phyloP scores from a whole-genome alignment of 2,888 invertebrate genomes.

The Ochropleura leucogaster region DNA sequence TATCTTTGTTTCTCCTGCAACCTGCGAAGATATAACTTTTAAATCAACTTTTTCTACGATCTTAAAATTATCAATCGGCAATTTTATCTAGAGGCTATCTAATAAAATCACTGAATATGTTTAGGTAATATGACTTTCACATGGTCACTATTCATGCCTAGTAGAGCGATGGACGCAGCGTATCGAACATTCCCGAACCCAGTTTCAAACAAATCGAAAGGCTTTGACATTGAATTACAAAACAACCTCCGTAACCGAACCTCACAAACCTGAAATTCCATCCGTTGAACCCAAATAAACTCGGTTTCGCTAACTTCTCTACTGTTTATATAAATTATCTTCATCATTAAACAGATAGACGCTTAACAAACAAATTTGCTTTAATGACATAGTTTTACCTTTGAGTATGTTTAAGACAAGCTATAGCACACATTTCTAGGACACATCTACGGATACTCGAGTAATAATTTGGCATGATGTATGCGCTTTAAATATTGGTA shows the following conservation, averaged over 20 bases:
- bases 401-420: background rate
- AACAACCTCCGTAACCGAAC: background rate
- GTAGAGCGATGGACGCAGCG: background rate
- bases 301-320: background rate
- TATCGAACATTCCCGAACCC: background rate
- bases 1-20: too few species aligned
- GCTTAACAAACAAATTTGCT: constrained; percentile 18
- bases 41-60: too few species aligned
- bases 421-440: background rate
- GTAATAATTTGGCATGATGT: too few species aligned
- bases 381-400: background rate
- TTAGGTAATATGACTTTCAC: too few species aligned
- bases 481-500: too few species aligned
- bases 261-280: background rate
- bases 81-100: too few species aligned
- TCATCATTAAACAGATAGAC: constrained; percentile 3
- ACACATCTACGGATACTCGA: too few species aligned
- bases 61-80: too few species aligned
- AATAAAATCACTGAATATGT: too few species aligned
- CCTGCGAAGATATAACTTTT: too few species aligned
- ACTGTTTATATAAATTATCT: background rate
- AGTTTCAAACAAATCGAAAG: background rate
- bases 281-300: background rate
- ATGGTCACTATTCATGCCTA: background rate
- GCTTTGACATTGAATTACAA: background rate